Evolutionary conservation across 2,888 invertebrate genomes (phyloP), one percentile per base, ranked within the genome.

Genomic region (Allygus modestus): DNA sequence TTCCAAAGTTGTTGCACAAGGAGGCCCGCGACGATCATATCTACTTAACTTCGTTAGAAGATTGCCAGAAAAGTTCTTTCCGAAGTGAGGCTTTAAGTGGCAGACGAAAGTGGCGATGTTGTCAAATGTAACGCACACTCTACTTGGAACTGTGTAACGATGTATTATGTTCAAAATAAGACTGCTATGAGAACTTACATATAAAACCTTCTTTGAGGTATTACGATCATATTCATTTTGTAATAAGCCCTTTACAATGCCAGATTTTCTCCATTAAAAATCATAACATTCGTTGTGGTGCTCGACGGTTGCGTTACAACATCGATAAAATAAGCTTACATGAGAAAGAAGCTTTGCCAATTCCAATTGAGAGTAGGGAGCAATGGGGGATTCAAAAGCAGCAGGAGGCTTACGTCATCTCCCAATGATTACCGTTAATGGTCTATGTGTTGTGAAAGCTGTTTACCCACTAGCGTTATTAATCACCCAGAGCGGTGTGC

Each of bases 11-110:
- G 54, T 5, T 23, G 15, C 54, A 1, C 54, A 54, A 54, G 15
- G 20, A 54, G 54, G 54, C 54, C 54, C 54, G 23, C 11, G 54
- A 23, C 54, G 54, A 54, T 54, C 54, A 23, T 54, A 54, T 46
- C 46, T 9, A 46, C 46, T 17, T 4, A 46, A 46, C 46, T 46
- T 46, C 46, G 46, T 46, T 46, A 46, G 46, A 46, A 15, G 17
- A 46, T 46, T 46, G 46, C 46, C 12, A 46, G 46, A 46, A 46
- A 46, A 46, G 15, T 46, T 46, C 46, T 15, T 17, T 12, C 46
- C 46, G 12, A 46, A 46, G 46, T 17, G 17, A 17, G 17, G 46
- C 12, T 12, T 46, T 46, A 17, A 46, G 15, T 15, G 17, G 46
- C 1, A 46, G 46, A 9, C 15, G 12, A 17, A 17, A 7, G 37